Conservation (phyloP, 2,113 vertebrate species). For the Todiramphus saurophagus region DNA sequence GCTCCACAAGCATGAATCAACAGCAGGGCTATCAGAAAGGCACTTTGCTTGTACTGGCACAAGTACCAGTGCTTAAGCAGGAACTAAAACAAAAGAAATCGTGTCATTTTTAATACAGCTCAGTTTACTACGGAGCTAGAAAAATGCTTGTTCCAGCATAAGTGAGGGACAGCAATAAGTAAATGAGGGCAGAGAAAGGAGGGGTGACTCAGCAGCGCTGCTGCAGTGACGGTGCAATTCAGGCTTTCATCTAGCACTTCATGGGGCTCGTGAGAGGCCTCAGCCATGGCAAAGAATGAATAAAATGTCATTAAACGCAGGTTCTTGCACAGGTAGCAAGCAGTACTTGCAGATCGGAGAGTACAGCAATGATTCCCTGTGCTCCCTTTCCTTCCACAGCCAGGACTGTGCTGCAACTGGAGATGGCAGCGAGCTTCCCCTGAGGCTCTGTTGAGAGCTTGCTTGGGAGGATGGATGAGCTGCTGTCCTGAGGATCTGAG, state of each 20-base stretch:
- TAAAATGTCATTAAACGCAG: background rate
- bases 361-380: background rate
- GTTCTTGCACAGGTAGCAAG: background rate
- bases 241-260: background rate
- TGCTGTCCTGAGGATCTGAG: background rate
- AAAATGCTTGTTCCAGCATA: background rate
- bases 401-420: accelerated
- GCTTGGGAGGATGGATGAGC: accelerated
- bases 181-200: background rate
- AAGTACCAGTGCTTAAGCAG: background rate
- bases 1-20: background rate
- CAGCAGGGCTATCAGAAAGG: background rate
- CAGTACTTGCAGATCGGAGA: background rate
- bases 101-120: background rate
- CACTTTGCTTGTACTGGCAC: background rate
- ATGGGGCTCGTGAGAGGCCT: background rate
- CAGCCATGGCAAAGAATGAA: background rate
- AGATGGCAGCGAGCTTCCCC: background rate
- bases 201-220: background rate
- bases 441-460: background rate
- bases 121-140: background rate
- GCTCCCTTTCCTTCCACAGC: background rate
- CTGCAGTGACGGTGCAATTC: background rate
- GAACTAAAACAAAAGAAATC: background rate
- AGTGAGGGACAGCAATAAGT: background rate